Conservation (phyloP, 2,888 invertebrate species). For the Macroteleia sp. region DNA sequence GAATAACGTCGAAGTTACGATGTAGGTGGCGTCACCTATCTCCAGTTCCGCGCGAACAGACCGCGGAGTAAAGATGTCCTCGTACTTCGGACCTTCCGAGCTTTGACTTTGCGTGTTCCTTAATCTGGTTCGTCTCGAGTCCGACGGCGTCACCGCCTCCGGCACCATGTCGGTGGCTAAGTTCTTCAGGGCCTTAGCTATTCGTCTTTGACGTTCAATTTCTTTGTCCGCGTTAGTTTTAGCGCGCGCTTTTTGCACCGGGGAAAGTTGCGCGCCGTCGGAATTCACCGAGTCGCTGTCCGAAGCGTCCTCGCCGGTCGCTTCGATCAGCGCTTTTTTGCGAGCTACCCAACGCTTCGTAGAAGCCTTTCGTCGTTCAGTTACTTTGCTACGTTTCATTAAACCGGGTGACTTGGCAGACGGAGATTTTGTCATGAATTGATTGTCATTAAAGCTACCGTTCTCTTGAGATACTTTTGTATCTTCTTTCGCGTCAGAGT, state of each 20-base stretch:
- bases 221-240: constrained; percentile 78
- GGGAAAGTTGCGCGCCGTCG: constrained; percentile 76
- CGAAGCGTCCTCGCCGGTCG: constrained; percentile 76
- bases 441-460: constrained; percentile 5
- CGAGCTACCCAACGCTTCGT: constrained; percentile 81
- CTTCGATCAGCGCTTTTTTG: constrained; percentile 79
- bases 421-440: constrained; percentile 19
- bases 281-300: constrained; percentile 79
- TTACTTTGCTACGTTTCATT: constrained; percentile 71
- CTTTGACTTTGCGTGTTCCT: not conserved
- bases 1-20: constrained; percentile 77
- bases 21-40: constrained; percentile 76
- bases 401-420: constrained; percentile 31
- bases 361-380: constrained; percentile 76
- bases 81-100: constrained; percentile 7
- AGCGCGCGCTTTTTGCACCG: constrained; percentile 79
- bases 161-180: constrained; percentile 70
- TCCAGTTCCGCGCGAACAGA: constrained; percentile 75
- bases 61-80: constrained; percentile 31
- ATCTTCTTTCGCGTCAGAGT: constrained; percentile 22
- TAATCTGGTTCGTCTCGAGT: constrained; percentile 13
- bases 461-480: not conserved
- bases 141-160: constrained; percentile 18
- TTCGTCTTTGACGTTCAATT: constrained; percentile 69
- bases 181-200: constrained; percentile 72